Evolutionary conservation across 2,797 vertebrate species (phyloP), one percentile per base, ranked within the genome.

Genomic region (Syngnathus rostellatus): DNA sequence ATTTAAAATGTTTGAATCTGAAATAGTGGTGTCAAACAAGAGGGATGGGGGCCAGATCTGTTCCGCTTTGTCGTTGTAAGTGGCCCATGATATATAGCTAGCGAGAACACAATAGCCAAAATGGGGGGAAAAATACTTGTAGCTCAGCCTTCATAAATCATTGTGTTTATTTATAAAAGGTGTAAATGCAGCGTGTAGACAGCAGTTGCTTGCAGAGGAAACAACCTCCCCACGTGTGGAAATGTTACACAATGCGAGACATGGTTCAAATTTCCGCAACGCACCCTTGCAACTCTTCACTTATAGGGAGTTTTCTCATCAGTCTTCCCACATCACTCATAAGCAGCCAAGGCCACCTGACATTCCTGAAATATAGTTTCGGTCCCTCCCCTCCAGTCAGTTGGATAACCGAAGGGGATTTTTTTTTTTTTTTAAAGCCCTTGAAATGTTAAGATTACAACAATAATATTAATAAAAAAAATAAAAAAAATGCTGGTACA

Each of bases 271-370:
- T 51, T 51, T 51, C 50, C 50, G 50, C 50, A 3, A 51, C 50
- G 9, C 50, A 2, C 50, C 50, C n/a, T 21, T n/a, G 50, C 50
- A 51, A 51, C 50, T 51, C 50, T n/a, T 21, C n/a, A 51, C n/a
- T 51, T 51, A 9, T 21, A 51, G 50, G 50, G 50, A 51, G 50
- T 51, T 51, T 51, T 51, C 50, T 51, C 50, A 21, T 51, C n/a
- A 9, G 21, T 51, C n/a, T 51, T 51, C 50, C n/a, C 17, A 51
- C 50, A 19, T 21, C 50, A 9, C 19, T 51, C 50, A 51, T 21
- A 51, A 21, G 46, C 46, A 48, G 46, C 50, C 50, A 51, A 51
- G 50, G 50, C 50, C 50, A 51, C 50, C 50, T 51, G 50, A 51
- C 50, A 21, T 21, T 51, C n/a, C 19, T n/a, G 16, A n/a, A 53